Conservation (phyloP, 37 sponge, comb jelly and placozoan species). For the Hexactinellida sp. region DNA sequence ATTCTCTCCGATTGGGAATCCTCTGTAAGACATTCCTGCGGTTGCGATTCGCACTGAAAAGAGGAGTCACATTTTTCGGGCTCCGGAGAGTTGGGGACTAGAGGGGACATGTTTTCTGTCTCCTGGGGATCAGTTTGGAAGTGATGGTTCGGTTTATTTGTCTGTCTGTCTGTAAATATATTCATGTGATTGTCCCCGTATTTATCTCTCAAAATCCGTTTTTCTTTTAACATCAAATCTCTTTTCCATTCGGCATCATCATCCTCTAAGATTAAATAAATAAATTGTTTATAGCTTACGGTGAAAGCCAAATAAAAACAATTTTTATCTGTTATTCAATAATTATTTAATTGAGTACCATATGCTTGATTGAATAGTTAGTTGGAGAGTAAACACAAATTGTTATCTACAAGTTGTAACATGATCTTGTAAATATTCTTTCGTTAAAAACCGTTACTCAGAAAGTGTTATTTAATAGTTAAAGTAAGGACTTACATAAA, state of each 20-base stretch:
- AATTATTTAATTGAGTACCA: too few relatives aligned
- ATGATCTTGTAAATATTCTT: too few relatives aligned
- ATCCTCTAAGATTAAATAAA: neutral
- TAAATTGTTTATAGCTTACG: neutral
- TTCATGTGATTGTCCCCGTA: neutral
- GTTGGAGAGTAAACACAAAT: too few relatives aligned
- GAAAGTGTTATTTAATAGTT: too few relatives aligned
- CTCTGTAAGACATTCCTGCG: neutral
- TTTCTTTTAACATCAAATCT: neutral
- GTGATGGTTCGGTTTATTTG: neutral
- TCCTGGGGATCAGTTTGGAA: neutral
- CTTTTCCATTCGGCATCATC: slow-evolving; percentile 12
- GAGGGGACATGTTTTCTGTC: neutral
- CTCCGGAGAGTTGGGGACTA: neutral
- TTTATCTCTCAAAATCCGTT: neutral
- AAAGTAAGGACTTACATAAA: too few relatives aligned
- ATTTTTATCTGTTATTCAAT: too few relatives aligned
- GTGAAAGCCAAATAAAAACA: neutral
- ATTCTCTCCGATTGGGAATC: neutral
- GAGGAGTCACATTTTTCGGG: neutral
- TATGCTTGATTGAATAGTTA: too few relatives aligned
- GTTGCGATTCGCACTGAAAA: neutral
- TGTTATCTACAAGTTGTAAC: too few relatives aligned
- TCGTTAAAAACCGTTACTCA: too few relatives aligned
- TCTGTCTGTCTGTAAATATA: neutral